Conservation (phyloP, 2,888 invertebrate species). For the Lasioglossum morio region DNA sequence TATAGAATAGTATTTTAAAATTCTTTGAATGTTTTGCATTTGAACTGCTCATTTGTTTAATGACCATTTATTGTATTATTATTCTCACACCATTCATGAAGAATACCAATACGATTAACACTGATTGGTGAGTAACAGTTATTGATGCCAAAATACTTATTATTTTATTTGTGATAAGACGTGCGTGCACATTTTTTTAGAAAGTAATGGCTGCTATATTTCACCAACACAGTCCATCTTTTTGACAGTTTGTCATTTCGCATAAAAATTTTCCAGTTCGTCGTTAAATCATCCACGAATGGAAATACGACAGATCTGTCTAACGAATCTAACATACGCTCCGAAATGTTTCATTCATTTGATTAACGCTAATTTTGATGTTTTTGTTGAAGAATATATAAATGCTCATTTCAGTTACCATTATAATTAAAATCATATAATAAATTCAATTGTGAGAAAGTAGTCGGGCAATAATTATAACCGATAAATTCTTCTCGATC, state of each 20-base stretch:
- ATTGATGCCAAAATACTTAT: background rate
- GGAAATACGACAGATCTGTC: background rate
- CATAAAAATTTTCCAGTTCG: background rate
- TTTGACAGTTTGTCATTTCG: background rate
- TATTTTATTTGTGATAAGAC: background rate
- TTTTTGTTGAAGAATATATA: too few species aligned
- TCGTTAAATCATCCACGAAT: background rate
- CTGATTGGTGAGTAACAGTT: background rate
- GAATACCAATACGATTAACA: background rate
- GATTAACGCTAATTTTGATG: too few species aligned
- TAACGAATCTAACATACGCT: background rate
- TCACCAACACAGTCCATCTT: background rate
- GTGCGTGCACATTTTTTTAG: background rate
- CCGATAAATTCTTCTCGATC: too few species aligned
- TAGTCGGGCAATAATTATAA: too few species aligned
- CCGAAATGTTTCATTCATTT: background rate
- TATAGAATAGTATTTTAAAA: too few species aligned
- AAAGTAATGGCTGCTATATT: background rate
- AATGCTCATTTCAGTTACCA: too few species aligned
- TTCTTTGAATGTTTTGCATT: too few species aligned
- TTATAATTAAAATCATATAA: too few species aligned
- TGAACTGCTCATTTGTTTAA: too few species aligned
- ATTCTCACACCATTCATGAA: background rate
- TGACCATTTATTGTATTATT: too few species aligned
- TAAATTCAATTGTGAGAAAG: too few species aligned